phyloP scores from a whole-genome alignment of 2,888 invertebrate species.

The Digitonthophagus gazella region DNA sequence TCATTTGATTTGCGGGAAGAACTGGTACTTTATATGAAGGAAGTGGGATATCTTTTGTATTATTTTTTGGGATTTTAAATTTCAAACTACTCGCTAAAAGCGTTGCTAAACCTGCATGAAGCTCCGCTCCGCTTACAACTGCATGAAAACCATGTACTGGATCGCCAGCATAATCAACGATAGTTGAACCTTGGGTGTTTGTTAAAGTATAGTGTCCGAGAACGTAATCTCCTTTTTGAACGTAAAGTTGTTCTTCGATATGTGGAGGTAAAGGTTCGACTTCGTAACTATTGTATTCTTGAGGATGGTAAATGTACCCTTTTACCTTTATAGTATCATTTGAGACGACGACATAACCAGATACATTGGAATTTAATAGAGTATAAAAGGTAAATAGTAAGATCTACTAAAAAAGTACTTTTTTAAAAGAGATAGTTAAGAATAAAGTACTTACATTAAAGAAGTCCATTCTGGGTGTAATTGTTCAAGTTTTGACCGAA shows the following conservation, averaged over 20 bases:
- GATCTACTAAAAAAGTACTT: background rate
- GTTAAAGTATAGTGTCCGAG: slow-evolving; percentile 59
- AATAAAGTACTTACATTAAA: background rate
- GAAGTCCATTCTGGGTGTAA: background rate
- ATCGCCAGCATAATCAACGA: slow-evolving; percentile 61
- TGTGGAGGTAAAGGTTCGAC: background rate
- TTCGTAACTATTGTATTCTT: background rate
- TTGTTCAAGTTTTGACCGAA: background rate
- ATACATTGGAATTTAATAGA: background rate
- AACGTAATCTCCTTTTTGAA: slow-evolving; percentile 57
- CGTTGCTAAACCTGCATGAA: slow-evolving; percentile 35
- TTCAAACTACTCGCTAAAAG: slow-evolving; percentile 31
- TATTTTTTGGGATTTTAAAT: background rate
- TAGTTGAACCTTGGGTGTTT: slow-evolving; percentile 63
- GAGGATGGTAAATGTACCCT: background rate
- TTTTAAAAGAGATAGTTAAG: background rate
- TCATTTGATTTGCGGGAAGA: background rate
- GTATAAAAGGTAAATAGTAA: background rate
- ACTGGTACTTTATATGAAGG: background rate
- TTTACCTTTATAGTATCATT: background rate
- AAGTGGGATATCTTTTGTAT: background rate
- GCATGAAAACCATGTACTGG: slow-evolving; percentile 58
- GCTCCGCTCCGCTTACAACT: slow-evolving; percentile 55
- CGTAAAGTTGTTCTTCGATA: background rate
- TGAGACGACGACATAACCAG: background rate